These are phyloP conservation scores for Brotula barbata DNA, from an alignment of 2,797 vertebrate species.

Conservation along the genomic window DNA sequence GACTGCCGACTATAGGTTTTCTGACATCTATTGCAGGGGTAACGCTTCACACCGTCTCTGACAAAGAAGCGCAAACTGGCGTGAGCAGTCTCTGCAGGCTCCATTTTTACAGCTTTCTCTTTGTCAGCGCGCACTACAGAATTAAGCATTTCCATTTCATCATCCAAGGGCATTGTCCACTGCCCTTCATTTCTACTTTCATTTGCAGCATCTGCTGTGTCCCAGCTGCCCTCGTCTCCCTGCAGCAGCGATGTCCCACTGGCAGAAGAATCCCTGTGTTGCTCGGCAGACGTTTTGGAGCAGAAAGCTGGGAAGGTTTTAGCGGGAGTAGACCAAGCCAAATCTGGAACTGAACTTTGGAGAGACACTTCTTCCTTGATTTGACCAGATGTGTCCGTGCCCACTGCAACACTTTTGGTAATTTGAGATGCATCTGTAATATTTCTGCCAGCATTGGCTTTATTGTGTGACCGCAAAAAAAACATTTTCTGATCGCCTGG, in stretches of 20 bases:
- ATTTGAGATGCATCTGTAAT: constrained; percentile 4
- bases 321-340: constrained; percentile 49
- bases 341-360: constrained; percentile 35
- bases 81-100: constrained; percentile 8
- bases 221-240: constrained; percentile 41
- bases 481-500: constrained; percentile 28
- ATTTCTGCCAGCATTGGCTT: constrained; percentile 7
- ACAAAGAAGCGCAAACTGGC: constrained; percentile 59
- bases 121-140: constrained; percentile 43
- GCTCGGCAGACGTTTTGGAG: constrained; percentile 45
- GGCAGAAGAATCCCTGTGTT: constrained; percentile 31
- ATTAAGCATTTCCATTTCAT: constrained; percentile 68
- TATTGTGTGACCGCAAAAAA: constrained; percentile 26
- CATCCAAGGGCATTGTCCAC: constrained; percentile 80
- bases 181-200: constrained; percentile 57
- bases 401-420: constrained; percentile 60
- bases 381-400: constrained; percentile 54
- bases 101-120: constrained; percentile 32
- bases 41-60: constrained; percentile 71
- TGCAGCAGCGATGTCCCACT: constrained; percentile 29
- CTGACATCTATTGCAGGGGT: constrained; percentile 78
- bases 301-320: constrained; percentile 61
- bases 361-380: constrained; percentile 70
- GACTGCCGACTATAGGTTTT: constrained; percentile 77
- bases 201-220: constrained; percentile 20